Evolutionary conservation across 2,797 vertebrate genomes (phyloP).

Genomic region (Poecilia velifera): DNA sequence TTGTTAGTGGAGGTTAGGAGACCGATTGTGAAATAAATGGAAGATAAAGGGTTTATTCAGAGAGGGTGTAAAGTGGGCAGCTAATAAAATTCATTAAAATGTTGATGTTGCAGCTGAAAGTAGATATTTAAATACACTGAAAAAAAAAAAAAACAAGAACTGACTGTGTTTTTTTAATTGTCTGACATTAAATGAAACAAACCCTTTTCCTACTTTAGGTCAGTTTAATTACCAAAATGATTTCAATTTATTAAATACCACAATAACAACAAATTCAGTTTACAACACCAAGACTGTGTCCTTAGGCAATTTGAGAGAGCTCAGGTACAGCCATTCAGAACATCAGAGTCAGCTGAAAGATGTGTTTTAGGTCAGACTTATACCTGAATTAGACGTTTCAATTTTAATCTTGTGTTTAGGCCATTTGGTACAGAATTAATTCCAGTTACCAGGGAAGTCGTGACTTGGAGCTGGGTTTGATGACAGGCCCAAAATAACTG

Average conservation of each 20-base stretch:
- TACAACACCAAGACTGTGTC: not conserved
- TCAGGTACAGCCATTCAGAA: no score
- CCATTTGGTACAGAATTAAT: no score
- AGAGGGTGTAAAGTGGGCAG: constrained; percentile 67
- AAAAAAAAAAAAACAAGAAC: not conserved
- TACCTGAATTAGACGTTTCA: no score
- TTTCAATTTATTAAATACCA: not conserved
- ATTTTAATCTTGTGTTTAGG: no score
- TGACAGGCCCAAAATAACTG: no score
- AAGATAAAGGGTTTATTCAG: constrained; percentile 49
- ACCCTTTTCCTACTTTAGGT: not conserved
- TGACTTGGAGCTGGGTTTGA: no score
- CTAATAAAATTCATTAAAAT: constrained; percentile 43
- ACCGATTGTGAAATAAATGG: constrained; percentile 23
- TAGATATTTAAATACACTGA: not conserved
- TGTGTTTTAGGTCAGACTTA: no score
- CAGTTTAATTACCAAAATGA: not conserved
- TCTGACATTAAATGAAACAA: not conserved
- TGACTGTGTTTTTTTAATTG: not conserved
- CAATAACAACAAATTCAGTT: not conserved
- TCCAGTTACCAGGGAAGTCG: no score
- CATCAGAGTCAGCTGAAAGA: no score
- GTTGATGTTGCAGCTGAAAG: not conserved
- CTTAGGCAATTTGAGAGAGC: not conserved
- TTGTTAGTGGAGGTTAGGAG: constrained; percentile 45